Conservation (phyloP, 2,888 invertebrate species). For the Ferrisia virgata region DNA sequence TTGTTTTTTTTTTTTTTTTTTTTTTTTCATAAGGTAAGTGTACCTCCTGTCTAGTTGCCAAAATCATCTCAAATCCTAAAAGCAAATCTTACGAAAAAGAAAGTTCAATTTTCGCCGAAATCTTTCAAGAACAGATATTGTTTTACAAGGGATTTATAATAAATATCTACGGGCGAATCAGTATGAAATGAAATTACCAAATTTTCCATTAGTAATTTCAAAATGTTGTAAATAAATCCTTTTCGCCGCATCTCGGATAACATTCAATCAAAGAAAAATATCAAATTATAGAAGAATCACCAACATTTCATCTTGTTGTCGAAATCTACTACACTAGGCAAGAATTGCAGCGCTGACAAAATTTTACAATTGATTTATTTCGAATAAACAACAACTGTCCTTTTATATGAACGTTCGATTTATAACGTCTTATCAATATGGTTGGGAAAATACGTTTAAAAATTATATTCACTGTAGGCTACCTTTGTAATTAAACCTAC, state of each 20-base stretch:
- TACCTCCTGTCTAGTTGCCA: too few relatives aligned
- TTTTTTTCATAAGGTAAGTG: not conserved
- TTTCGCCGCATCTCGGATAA: not conserved
- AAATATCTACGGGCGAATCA: not conserved
- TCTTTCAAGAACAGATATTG: not conserved
- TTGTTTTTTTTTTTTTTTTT: not conserved
- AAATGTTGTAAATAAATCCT: not conserved
- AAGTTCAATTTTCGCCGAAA: not conserved
- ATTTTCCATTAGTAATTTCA: not conserved
- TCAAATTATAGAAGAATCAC: slow-evolving; percentile 15
- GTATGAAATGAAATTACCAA: not conserved
- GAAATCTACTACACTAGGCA: not conserved
- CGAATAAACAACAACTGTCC: not conserved
- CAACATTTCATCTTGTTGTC: slow-evolving; percentile 4
- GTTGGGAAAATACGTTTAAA: not conserved
- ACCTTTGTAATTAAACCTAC: too few relatives aligned
- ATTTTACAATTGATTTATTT: slow-evolving; percentile 1
- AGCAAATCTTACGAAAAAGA: not conserved
- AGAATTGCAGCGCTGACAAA: not conserved
- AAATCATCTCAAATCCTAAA: not conserved
- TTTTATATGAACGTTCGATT: not conserved
- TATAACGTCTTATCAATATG: not conserved
- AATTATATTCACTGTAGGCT: too few relatives aligned
- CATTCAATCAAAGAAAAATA: slow-evolving; percentile 24
- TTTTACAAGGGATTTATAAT: slow-evolving; percentile 15